phyloP scores from a whole-genome alignment of 2,113 vertebrate genomes.

The Lamprologus lemairii region DNA sequence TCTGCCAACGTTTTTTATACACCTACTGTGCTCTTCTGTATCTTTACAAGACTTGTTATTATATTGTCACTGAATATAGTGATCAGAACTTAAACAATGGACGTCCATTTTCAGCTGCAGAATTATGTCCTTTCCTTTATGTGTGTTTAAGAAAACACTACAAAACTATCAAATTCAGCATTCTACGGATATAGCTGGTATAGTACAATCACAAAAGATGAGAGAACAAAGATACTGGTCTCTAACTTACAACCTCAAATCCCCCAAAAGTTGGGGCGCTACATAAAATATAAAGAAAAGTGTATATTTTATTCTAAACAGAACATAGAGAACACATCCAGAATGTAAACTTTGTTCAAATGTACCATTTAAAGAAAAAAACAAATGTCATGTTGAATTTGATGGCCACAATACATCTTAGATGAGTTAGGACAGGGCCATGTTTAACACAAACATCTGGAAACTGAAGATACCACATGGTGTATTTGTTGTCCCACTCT shows the following conservation, averaged over 20 bases:
- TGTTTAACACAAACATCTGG: not conserved
- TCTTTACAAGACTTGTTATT: not conserved
- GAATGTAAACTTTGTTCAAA: not conserved
- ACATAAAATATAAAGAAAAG: not conserved
- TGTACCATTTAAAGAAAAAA: not conserved
- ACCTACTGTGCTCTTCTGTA: not conserved
- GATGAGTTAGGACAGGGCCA: not conserved
- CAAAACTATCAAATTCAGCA: not conserved
- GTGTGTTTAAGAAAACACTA: not conserved
- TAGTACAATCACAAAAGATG: not conserved
- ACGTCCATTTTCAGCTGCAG: not conserved
- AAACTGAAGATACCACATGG: not conserved
- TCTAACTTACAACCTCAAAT: not conserved
- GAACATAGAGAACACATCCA: not conserved
- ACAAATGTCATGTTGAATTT: not conserved
- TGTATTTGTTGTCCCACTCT: not conserved
- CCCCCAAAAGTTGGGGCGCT: not conserved
- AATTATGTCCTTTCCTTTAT: not conserved
- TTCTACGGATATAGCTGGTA: not conserved
- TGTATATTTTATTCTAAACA: not conserved
- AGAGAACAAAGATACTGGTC: not conserved
- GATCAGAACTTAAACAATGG: not conserved
- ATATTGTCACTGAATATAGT: not conserved
- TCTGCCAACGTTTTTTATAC: not conserved
- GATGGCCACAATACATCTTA: not conserved